Evolutionary conservation across 2,113 vertebrate species (phyloP).

Genomic region (Typhlomys cinereus): DNA sequence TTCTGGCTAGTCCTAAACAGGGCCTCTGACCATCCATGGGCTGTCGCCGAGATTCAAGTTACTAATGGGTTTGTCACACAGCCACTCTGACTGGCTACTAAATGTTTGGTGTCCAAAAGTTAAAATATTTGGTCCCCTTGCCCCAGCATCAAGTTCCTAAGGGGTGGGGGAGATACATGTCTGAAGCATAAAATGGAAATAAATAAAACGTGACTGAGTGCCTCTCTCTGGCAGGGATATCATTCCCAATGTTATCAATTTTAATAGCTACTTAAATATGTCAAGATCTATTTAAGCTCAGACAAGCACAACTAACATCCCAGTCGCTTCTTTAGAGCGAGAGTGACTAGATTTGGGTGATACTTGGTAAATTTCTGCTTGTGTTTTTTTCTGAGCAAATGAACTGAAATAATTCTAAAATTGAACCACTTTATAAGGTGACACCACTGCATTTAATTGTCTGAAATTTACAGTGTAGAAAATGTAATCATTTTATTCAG

Average conservation of each 20-base stretch:
- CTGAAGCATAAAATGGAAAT: constrained; percentile 75
- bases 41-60: not conserved
- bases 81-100: not conserved
- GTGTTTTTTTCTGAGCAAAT: constrained; percentile 87
- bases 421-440: constrained; percentile 88
- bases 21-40: not conserved
- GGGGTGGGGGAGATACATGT: not conserved
- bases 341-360: constrained; percentile 84
- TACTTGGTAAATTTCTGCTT: constrained; percentile 86
- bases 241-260: constrained; percentile 83
- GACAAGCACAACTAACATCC: constrained; percentile 88
- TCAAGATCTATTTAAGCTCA: constrained; percentile 88
- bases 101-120: constrained; percentile 47
- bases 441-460: constrained; percentile 86
- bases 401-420: constrained; percentile 91
- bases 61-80: not conserved
- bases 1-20: not conserved
- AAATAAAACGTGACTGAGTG: constrained; percentile 79
- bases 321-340: constrained; percentile 79
- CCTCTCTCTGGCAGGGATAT: constrained; percentile 77
- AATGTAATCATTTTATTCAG: constrained; percentile 87
- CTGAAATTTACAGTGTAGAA: constrained; percentile 87
- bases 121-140: not conserved
- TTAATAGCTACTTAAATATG: constrained; percentile 87
- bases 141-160: constrained; percentile 22